Evolutionary conservation across 2,113 vertebrate genomes (phyloP), one percentile per base, ranked within the genome.

Genomic region (Larimichthys polyactis): DNA sequence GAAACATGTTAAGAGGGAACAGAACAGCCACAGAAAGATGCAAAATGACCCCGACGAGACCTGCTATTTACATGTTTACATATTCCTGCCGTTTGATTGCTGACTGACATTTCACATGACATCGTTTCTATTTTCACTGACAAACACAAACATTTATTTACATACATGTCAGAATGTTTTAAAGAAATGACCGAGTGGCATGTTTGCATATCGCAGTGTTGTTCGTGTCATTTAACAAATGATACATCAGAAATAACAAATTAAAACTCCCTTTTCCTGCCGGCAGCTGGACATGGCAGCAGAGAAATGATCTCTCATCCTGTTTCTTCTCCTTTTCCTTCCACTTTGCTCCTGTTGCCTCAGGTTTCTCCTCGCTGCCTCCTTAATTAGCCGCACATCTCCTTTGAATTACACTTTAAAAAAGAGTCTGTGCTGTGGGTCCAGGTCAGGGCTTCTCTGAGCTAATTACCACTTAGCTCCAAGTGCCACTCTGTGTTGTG

Each of bases 361-460:
- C 62, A 15, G 73, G 83, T 74, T 82, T 91, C 87, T 83, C 87
- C 85, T 85, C 87, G 19, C 59, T 48, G 81, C 78, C 83, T 83
- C 86, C 85, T 93, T 94, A 95, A 95, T 94, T 93, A 93, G 90
- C 89, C 58, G 52, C 79, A 83, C 84, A 87, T 92, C 84, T 94
- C 87, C 90, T 93, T 92, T 93, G 91, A 92, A 92, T 94, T 93
- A 86, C 93, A 89, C 90, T 95, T 93, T 17, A 92, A 92, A 93
- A 93, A 83, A 66, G 84, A 91, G 93, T 89, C 93, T 3, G 36
- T 54, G 71, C 71, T 20, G 70, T 24, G 83, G 73, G 83, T 78
- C 64, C 16, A 11, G 71, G 84, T 87, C 84, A 82, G 75, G 27
- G 44, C 68, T 57, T 86, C 86, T 78, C 93, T 90, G 84, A 93